Evolutionary conservation across 2,113 vertebrate species (phyloP).

Genomic region (Ochotona princeps): DNA sequence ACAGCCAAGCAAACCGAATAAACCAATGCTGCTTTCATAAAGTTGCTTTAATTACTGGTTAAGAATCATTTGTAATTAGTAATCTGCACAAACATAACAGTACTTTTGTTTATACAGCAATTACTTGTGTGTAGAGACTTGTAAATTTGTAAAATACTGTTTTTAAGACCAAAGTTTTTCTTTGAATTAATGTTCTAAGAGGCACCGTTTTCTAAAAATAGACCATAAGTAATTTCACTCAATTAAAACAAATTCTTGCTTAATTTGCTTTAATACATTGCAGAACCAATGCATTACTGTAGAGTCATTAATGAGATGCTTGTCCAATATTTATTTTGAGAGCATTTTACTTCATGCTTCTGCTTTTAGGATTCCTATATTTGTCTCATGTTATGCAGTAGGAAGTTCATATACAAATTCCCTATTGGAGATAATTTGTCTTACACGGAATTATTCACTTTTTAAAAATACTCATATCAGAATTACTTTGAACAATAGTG

Average conservation of each 20-base stretch:
- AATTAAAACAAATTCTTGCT: conserved; percentile 58
- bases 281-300: not conserved
- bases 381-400: not conserved
- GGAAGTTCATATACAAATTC: not conserved
- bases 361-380: not conserved
- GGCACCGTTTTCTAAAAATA: conserved; percentile 29
- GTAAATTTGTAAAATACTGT: conserved; percentile 42
- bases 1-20: conserved; percentile 41
- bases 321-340: conserved; percentile 42
- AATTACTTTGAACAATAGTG: conserved; percentile 42
- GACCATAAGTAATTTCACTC: conserved; percentile 11
- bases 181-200: conserved; percentile 35
- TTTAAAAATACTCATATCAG: not conserved
- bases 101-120: conserved; percentile 43
- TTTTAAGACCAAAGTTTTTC: conserved; percentile 32
- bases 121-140: conserved; percentile 47
- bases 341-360: conserved; percentile 20
- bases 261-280: conserved; percentile 41
- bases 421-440: conserved; percentile 30
- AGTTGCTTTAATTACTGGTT: conserved; percentile 64
- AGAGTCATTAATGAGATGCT: conserved; percentile 6
- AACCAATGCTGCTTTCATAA: conserved; percentile 47
- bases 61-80: conserved; percentile 64
- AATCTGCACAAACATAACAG: conserved; percentile 15
- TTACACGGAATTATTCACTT: conserved; percentile 48